These are phyloP conservation scores for Muraenolepis orangiensis DNA, from an alignment of 2,797 vertebrate genomes.

Conservation along the genomic window DNA sequence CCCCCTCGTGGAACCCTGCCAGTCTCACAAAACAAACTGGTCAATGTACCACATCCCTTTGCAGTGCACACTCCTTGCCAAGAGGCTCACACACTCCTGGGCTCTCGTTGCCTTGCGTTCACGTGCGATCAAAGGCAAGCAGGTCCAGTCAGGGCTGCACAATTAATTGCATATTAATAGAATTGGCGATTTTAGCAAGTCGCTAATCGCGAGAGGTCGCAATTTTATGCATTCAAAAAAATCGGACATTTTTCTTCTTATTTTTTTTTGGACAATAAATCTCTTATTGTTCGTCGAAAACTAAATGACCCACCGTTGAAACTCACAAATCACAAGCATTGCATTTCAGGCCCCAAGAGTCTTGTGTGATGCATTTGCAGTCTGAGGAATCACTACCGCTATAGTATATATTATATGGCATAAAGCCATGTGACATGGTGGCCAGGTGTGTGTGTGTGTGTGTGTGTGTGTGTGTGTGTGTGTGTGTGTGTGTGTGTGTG, in stretches of 20 bases:
- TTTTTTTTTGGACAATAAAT: too few species aligned
- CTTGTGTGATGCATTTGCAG: not conserved
- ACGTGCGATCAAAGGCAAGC: constrained; percentile 24
- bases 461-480: too few species aligned
- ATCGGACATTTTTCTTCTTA: too few species aligned
- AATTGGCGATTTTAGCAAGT: not conserved
- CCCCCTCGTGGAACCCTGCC: constrained; percentile 16
- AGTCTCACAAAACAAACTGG: not conserved
- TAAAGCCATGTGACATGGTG: not conserved
- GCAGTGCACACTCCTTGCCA: constrained; percentile 9
- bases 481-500: too few species aligned
- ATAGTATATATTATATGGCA: not conserved
- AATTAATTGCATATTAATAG: not conserved
- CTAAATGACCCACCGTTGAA: too few species aligned
- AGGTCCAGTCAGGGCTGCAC: constrained; percentile 36
- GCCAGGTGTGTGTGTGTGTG: too few species aligned
- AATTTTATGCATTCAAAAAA: not conserved
- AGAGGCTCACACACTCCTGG: not conserved
- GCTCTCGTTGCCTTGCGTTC: constrained; percentile 12
- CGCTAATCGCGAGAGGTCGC: not conserved
- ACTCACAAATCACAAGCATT: too few species aligned
- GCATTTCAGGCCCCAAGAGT: too few species aligned
- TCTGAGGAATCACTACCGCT: not conserved
- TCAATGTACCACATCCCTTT: not conserved
- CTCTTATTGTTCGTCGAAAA: too few species aligned